Evolutionary conservation across 2,113 vertebrate species (phyloP).

Genomic region (Neolamprologus ventralis): DNA sequence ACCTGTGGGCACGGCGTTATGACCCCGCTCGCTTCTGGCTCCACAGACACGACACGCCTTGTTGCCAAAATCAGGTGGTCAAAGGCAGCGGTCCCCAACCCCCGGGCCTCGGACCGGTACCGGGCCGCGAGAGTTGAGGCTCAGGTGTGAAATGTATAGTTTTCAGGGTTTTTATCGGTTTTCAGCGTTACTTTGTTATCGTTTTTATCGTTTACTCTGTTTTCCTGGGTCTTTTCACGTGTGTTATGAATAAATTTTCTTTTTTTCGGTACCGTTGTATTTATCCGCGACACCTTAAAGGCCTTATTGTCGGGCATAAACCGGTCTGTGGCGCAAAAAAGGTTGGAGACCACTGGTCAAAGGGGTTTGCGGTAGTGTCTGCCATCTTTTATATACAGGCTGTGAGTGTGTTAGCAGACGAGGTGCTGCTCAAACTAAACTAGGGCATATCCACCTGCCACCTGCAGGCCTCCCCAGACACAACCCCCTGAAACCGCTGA

Average conservation of each 20-base stretch:
- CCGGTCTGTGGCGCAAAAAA: too few relatives aligned
- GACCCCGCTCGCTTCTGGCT: too few relatives aligned
- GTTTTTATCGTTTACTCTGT: accelerated
- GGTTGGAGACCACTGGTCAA: not conserved
- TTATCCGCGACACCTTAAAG: too few relatives aligned
- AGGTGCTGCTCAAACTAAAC: conserved; percentile 27
- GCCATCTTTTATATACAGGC: not conserved
- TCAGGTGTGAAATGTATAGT: too few relatives aligned
- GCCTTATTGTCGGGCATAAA: too few relatives aligned
- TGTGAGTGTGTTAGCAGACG: not conserved
- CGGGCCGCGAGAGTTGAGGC: accelerated
- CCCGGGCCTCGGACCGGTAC: too few relatives aligned
- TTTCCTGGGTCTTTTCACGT: too few relatives aligned
- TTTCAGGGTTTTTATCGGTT: too few relatives aligned
- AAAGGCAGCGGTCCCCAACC: too few relatives aligned
- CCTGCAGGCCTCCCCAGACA: conserved; percentile 48
- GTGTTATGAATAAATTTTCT: too few relatives aligned
- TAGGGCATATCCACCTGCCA: conserved; percentile 45
- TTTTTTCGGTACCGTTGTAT: too few relatives aligned
- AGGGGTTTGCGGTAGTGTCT: not conserved
- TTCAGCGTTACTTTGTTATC: too few relatives aligned
- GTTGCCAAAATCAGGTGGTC: not conserved
- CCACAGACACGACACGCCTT: not conserved
- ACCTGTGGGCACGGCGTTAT: not conserved
- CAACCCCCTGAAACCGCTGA: conserved; percentile 44